A percentile compares a stretch with the other conserved stretches of the same genome.
These are phyloP conservation scores for Thymelicus lineola DNA, from an alignment of 2,888 invertebrate genomes.

Conservation along the genomic window DNA sequence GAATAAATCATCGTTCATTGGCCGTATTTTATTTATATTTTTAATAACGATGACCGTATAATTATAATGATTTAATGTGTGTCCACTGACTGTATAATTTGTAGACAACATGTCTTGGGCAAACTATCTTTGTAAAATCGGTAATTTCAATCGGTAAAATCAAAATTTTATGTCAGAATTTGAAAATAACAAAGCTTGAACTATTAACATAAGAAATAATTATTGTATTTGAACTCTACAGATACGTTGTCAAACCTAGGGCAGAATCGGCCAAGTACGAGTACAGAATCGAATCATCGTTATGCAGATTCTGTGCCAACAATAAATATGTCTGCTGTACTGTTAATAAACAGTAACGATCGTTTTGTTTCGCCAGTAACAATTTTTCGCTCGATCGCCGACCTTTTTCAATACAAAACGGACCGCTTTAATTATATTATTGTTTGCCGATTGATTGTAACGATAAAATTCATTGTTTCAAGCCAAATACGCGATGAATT, in stretches of 20 bases:
- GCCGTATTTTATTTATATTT: background rate
- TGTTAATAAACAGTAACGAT: constrained; percentile 13
- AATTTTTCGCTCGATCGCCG: constrained; percentile 10
- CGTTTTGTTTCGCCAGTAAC: background rate
- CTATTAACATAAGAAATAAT: no score
- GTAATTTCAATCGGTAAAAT: no score
- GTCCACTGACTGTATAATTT: no score
- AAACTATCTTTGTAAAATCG: no score
- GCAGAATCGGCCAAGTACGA: background rate
- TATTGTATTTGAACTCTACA: background rate
- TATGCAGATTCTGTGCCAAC: constrained; percentile 11
- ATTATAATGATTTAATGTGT: no score
- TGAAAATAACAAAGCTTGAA: no score
- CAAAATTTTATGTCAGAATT: no score
- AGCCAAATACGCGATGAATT: background rate
- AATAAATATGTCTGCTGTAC: constrained; percentile 3
- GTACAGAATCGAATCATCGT: background rate
- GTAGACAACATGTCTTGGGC: no score
- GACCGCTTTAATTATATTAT: constrained; percentile 17
- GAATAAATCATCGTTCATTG: constrained; percentile 2
- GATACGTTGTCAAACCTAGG: background rate
- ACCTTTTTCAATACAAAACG: constrained; percentile 9
- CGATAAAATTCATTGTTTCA: constrained; percentile 8
- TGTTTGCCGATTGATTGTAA: constrained; percentile 15
- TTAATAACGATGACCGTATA: background rate